Conservation (phyloP, 1,140 invertebrate genomes). For the Aphis craccivora region DNA sequence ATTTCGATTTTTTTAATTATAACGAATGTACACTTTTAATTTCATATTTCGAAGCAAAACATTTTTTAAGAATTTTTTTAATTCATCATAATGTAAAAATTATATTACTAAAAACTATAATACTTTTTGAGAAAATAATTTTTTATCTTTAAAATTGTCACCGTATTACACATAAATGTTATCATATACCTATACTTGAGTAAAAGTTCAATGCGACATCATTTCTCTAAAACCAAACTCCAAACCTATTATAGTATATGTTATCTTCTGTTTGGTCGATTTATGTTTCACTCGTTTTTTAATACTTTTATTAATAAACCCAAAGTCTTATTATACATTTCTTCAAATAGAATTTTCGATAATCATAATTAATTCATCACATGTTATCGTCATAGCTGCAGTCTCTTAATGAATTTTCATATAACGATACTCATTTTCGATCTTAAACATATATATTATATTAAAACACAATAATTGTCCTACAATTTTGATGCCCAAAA, state of each 20-base stretch:
- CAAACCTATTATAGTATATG: background rate
- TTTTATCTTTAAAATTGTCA: background rate
- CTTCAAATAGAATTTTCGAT: background rate
- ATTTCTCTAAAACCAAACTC: background rate
- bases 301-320: background rate
- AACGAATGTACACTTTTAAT: background rate
- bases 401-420: background rate
- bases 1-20: too few relatives aligned
- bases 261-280: background rate
- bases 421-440: background rate
- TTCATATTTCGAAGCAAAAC: background rate
- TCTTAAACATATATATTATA: too few relatives aligned
- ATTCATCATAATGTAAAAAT: background rate
- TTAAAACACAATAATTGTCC: background rate
- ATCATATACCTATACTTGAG: background rate
- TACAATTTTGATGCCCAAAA: background rate
- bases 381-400: background rate
- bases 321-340: background rate
- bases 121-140: background rate
- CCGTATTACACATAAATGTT: background rate
- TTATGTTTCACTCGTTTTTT: background rate
- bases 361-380: background rate
- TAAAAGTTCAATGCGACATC: background rate
- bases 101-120: background rate
- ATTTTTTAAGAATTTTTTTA: background rate